These are phyloP conservation scores for Dilophus febrilis DNA, from an alignment of 2,888 invertebrate genomes.

Conservation along the genomic window DNA sequence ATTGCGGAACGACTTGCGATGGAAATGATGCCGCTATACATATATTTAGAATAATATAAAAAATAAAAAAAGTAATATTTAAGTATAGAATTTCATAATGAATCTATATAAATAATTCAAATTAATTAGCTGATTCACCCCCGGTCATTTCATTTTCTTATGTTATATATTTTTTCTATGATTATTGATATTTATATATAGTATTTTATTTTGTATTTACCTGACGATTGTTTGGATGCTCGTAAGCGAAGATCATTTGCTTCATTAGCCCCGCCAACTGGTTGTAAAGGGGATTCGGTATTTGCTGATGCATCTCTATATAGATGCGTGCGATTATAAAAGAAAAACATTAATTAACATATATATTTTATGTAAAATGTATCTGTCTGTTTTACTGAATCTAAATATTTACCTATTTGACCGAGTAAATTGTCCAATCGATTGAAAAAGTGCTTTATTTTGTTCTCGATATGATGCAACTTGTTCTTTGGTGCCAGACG, in stretches of 20 bases:
- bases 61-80: too few relatives aligned
- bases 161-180: too few relatives aligned
- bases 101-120: too few relatives aligned
- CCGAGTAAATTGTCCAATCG: constrained; percentile 35
- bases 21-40: background rate
- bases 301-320: too few relatives aligned
- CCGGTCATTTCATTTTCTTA: too few relatives aligned
- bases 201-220: background rate
- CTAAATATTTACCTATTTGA: constrained; percentile 16
- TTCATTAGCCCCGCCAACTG: constrained; percentile 10
- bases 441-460: constrained; percentile 48
- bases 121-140: too few relatives aligned
- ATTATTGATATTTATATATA: background rate
- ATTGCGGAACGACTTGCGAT: too few relatives aligned
- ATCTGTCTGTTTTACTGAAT: background rate
- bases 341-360: too few relatives aligned
- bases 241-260: constrained; percentile 3
- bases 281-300: constrained; percentile 5
- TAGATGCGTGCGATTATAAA: too few relatives aligned
- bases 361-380: too few relatives aligned
- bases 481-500: constrained; percentile 49
- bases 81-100: too few relatives aligned
- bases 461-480: constrained; percentile 42
- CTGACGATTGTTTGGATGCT: constrained; percentile 2
- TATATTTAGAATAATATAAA: too few relatives aligned